phyloP scores from a whole-genome alignment of 2,888 invertebrate genomes.

The Pteria penguin region DNA sequence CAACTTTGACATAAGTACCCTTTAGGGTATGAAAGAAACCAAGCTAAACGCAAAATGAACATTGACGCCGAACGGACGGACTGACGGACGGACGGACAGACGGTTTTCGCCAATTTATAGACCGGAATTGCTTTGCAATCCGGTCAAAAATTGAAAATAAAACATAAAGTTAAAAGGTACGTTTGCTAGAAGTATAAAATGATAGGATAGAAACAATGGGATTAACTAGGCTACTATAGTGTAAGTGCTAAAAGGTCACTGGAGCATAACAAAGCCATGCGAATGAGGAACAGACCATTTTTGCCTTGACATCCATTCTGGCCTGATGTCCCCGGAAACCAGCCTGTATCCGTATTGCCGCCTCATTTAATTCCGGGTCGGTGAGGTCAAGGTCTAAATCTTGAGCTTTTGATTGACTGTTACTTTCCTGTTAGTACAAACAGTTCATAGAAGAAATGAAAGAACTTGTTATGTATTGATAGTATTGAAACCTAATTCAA shows the following conservation, averaged over 20 bases:
- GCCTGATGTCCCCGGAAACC: conserved; percentile 69
- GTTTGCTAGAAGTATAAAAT: no score
- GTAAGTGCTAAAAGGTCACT: no score
- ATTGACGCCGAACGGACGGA: not conserved
- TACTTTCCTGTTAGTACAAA: not conserved
- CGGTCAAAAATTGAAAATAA: not conserved
- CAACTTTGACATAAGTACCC: no score
- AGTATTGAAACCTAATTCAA: no score
- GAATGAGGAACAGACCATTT: conserved; percentile 15
- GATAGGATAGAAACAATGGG: no score
- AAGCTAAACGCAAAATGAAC: no score
- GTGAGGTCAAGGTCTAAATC: conserved; percentile 68
- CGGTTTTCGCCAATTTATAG: not conserved
- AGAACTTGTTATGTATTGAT: no score
- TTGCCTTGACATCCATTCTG: conserved; percentile 56
- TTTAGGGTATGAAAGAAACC: no score
- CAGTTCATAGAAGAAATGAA: no score
- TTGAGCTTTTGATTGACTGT: conserved; percentile 49
- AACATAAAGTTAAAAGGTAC: no score
- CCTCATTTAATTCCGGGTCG: conserved; percentile 66
- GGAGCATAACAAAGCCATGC: no score
- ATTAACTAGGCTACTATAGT: no score
- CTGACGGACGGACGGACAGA: not conserved
- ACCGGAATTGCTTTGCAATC: not conserved
- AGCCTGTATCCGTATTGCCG: conserved; percentile 72